Conservation (phyloP, 2,113 vertebrate genomes). For the Nyctibius bracteatus region DNA sequence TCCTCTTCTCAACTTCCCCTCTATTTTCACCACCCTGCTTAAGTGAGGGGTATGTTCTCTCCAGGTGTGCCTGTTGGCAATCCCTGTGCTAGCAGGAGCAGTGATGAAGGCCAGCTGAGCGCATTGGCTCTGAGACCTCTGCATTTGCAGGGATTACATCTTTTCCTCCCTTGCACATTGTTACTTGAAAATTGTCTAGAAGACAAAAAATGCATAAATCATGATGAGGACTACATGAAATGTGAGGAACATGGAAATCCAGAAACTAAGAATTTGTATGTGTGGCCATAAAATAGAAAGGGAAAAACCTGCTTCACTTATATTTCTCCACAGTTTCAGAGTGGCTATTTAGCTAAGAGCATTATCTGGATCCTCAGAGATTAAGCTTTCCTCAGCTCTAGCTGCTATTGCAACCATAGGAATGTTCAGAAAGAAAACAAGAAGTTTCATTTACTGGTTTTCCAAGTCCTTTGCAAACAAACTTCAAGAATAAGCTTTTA, state of each 20-base stretch:
- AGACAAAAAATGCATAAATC: neutral
- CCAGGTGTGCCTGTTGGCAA: neutral
- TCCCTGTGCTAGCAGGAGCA: neutral
- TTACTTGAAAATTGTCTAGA: neutral
- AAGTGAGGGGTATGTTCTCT: accelerated
- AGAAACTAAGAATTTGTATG: neutral
- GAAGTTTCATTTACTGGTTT: neutral
- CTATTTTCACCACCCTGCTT: neutral
- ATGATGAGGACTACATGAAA: neutral
- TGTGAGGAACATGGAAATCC: neutral
- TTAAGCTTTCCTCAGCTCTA: neutral
- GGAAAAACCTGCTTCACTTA: neutral
- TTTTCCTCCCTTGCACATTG: accelerated
- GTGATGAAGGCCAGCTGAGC: neutral
- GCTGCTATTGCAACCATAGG: neutral
- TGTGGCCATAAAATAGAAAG: neutral
- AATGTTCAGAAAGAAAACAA: neutral
- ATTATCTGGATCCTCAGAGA: neutral
- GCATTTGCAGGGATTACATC: neutral
- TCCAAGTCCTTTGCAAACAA: neutral
- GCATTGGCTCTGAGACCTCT: neutral
- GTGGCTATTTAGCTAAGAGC: neutral
- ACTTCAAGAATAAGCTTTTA: neutral
- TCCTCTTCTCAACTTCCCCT: accelerated
- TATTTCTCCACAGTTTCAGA: neutral